Percentiles rank a stretch among this genome's conserved stretches.
Evolutionary conservation across 1,140 invertebrate species (phyloP).

Genomic region (Bemisia tabaci): DNA sequence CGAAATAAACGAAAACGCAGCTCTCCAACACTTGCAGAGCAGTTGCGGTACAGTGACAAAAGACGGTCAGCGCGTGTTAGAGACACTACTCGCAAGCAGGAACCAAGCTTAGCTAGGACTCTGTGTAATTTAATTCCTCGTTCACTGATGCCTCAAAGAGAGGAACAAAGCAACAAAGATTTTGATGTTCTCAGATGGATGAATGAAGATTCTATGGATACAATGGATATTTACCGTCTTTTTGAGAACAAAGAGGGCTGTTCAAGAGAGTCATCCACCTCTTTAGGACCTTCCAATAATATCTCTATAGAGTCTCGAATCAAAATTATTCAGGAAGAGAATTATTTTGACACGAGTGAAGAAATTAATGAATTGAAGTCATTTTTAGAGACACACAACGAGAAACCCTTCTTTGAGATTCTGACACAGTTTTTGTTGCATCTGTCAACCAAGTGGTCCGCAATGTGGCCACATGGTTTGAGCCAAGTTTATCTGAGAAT

Average conservation of each 20-base stretch:
- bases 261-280: slow-evolving; percentile 11
- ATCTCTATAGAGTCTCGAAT: background rate
- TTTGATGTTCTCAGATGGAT: slow-evolving; percentile 23
- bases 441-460: slow-evolving; percentile 11
- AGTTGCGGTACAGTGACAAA: slow-evolving; percentile 59
- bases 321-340: slow-evolving; percentile 21
- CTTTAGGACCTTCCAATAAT: background rate
- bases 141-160: slow-evolving; percentile 37
- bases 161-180: slow-evolving; percentile 29
- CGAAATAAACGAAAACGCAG: slow-evolving; percentile 41
- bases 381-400: slow-evolving; percentile 40
- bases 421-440: slow-evolving; percentile 6
- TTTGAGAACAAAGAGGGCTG: slow-evolving; percentile 39
- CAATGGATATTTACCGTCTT: slow-evolving; percentile 45
- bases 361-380: slow-evolving; percentile 47
- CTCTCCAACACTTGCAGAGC: slow-evolving; percentile 47
- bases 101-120: slow-evolving; percentile 49
- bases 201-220: slow-evolving; percentile 43
- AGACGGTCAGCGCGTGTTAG: slow-evolving; percentile 47
- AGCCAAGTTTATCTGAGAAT: slow-evolving; percentile 10
- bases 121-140: slow-evolving; percentile 42
- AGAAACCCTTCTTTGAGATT: slow-evolving; percentile 12
- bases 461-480: slow-evolving; percentile 12
- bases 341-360: slow-evolving; percentile 47
- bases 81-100: slow-evolving; percentile 38